Percentiles rank a stretch among this genome's conserved stretches.
phyloP scores from a whole-genome alignment of 2,113 vertebrate species.

The Cyanistes caeruleus region DNA sequence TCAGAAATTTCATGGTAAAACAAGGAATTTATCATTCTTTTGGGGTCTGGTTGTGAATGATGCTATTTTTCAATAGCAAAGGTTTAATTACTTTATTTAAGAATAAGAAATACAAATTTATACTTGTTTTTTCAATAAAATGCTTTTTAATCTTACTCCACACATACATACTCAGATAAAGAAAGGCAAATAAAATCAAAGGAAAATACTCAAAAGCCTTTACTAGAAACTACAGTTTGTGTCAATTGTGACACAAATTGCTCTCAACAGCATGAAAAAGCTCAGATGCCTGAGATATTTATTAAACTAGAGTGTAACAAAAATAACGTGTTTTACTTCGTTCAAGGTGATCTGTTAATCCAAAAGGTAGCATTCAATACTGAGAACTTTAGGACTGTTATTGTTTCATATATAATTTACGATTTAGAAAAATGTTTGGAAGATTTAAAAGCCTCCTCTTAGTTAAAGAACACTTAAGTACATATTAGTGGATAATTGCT shows the following conservation, averaged over 20 bases:
- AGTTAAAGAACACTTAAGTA: slow-evolving; percentile 81
- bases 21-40: neutral
- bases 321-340: neutral
- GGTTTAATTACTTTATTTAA: neutral
- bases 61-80: neutral
- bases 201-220: neutral
- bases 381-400: slow-evolving; percentile 42
- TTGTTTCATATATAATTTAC: slow-evolving; percentile 69
- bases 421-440: slow-evolving; percentile 74
- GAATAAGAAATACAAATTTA: neutral
- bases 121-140: neutral
- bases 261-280: neutral
- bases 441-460: slow-evolving; percentile 78
- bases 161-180: neutral
- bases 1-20: neutral
- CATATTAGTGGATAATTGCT: slow-evolving; percentile 82
- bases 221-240: neutral
- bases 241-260: neutral
- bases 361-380: neutral
- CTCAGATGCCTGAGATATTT: neutral
- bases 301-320: neutral
- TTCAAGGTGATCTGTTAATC: neutral
- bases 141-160: neutral
- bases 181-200: neutral
- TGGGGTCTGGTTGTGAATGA: neutral